Percentiles rank a stretch among this genome's conserved stretches.
Conservation (phyloP, 1,140 invertebrate genomes). For the Lepidurus couesii region DNA sequence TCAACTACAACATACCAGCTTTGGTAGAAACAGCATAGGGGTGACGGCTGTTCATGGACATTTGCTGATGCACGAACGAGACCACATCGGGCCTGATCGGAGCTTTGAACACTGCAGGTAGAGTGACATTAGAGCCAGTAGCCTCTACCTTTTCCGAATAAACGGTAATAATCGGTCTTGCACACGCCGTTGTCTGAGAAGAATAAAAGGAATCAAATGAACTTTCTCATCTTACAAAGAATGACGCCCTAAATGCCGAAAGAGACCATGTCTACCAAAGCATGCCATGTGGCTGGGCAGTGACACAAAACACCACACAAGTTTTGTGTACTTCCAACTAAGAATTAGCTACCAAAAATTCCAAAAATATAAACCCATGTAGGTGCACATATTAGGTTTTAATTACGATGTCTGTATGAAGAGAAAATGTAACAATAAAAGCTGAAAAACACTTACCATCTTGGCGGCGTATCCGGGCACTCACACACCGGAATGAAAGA, state of each 20-base stretch:
- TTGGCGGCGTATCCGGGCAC: slow-evolving; percentile 20
- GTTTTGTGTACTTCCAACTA: background rate
- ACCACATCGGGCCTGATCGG: slow-evolving; percentile 98
- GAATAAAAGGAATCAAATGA: slow-evolving; percentile 30
- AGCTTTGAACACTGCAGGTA: slow-evolving; percentile 93
- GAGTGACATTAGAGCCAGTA: slow-evolving; percentile 64
- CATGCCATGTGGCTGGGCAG: background rate
- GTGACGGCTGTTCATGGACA: slow-evolving; percentile 92
- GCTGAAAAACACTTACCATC: background rate
- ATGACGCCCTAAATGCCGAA: background rate
- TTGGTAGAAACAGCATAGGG: slow-evolving; percentile 95
- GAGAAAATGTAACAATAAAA: background rate
- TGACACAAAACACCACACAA: background rate
- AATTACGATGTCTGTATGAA: background rate
- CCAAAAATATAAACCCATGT: background rate
- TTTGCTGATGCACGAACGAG: slow-evolving; percentile 91
- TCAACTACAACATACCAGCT: slow-evolving; percentile 66
- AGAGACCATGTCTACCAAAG: background rate
- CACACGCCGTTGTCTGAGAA: slow-evolving; percentile 54
- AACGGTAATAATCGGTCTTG: slow-evolving; percentile 86
- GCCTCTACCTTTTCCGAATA: slow-evolving; percentile 90
- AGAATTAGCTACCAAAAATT: background rate
- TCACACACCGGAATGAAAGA: slow-evolving; percentile 16
- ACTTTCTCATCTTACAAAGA: background rate
- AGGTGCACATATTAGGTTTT: background rate